Conservation (phyloP, 2,113 vertebrate genomes). For the Turnix velox region DNA sequence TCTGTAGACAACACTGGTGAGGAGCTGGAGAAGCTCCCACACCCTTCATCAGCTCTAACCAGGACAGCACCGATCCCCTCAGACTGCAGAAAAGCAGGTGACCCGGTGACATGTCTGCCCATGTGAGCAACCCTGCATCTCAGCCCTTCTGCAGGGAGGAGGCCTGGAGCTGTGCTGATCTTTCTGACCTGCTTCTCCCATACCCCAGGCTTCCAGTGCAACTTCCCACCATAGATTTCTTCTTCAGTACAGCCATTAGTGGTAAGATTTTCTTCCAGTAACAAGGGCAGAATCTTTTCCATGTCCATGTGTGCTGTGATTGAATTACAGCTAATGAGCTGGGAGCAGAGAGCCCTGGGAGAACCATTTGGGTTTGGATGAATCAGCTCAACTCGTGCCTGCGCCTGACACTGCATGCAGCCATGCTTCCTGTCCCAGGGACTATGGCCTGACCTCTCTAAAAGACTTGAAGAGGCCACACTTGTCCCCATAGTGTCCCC, state of each 20-base stretch:
- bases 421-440: neutral
- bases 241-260: neutral
- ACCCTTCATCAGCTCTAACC: neutral
- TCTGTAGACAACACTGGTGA: neutral
- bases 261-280: neutral
- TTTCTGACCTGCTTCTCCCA: neutral
- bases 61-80: neutral
- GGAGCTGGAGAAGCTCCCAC: neutral
- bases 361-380: neutral
- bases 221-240: neutral
- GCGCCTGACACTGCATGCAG: neutral
- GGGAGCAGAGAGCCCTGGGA: neutral
- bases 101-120: neutral
- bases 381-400: neutral
- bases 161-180: neutral
- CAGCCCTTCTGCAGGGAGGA: neutral
- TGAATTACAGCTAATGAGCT: neutral
- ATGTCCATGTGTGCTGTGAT: rapidly evolving
- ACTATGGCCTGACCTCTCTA: neutral
- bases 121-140: rapidly evolving
- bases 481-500: neutral
- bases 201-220: neutral
- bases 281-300: neutral
- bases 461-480: neutral
- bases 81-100: neutral